Evolutionary conservation across 2,113 vertebrate species (phyloP).

Genomic region (Todiramphus saurophagus): DNA sequence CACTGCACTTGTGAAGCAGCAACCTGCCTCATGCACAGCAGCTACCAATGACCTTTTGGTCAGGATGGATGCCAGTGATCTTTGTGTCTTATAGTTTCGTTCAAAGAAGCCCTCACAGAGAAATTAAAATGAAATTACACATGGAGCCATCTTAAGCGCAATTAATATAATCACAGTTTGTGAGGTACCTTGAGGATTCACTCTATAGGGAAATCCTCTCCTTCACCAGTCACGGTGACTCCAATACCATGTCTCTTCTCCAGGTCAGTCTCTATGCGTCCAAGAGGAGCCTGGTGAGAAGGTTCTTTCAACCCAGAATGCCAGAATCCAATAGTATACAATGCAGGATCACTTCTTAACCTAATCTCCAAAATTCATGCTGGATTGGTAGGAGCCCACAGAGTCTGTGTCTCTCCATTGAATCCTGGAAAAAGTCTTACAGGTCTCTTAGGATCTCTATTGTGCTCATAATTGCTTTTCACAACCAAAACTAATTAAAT

Average conservation of each 20-base stretch:
- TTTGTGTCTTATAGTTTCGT: rapidly evolving
- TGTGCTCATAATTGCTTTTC: not conserved
- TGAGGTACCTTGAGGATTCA: not conserved
- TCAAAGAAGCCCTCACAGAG: not conserved
- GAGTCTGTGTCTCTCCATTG: not conserved
- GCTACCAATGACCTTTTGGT: not conserved
- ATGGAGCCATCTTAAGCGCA: not conserved
- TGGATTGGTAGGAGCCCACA: not conserved
- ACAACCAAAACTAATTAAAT: not conserved
- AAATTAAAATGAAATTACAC: not conserved
- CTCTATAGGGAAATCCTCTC: rapidly evolving
- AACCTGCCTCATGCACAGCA: not conserved
- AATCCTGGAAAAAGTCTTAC: not conserved
- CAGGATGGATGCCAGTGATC: not conserved
- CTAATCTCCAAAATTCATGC: not conserved
- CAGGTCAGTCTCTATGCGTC: not conserved
- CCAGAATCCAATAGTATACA: not conserved
- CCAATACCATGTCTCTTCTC: rapidly evolving
- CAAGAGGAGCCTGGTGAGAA: not conserved
- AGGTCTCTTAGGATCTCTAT: not conserved
- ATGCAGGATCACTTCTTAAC: not conserved
- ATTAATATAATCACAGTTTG: not conserved
- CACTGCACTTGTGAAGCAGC: not conserved
- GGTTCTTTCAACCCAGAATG: not conserved
- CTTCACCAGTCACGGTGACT: not conserved